Conservation (phyloP, 1,140 invertebrate genomes). For the Cepaea nemoralis region DNA sequence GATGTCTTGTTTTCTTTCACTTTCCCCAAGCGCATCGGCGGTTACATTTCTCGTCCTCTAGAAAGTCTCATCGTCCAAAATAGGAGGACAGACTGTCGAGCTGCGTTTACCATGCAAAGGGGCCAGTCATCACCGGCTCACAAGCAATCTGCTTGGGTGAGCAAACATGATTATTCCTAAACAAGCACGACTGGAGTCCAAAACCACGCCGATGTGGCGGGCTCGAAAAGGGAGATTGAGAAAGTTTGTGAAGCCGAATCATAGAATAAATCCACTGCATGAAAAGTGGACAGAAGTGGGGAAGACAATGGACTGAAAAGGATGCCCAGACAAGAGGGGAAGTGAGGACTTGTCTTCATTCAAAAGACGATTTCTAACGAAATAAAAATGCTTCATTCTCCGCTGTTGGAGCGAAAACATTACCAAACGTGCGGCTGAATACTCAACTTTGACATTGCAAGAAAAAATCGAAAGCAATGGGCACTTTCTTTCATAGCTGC, state of each 20-base stretch:
- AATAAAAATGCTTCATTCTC: conserved; percentile 17
- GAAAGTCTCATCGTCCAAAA: not conserved
- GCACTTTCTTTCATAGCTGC: conserved; percentile 12
- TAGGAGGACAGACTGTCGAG: not conserved
- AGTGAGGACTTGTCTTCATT: conserved; percentile 13
- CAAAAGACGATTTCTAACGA: conserved; percentile 20
- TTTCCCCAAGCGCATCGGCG: not conserved
- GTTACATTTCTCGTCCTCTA: not conserved
- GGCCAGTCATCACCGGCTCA: not conserved
- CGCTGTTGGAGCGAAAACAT: conserved; percentile 23
- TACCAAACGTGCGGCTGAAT: conserved; percentile 20
- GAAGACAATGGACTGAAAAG: not conserved
- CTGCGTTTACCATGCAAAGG: not conserved
- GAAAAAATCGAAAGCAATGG: conserved; percentile 36
- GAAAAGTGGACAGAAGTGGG: conserved; percentile 5
- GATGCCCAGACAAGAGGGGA: not conserved
- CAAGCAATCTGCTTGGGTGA: conserved; percentile 20
- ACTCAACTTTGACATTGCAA: conserved; percentile 1
- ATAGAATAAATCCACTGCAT: not conserved
- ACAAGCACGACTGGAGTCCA: not conserved
- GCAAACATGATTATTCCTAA: conserved; percentile 19
- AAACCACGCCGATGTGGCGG: conserved; percentile 1
- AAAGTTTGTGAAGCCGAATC: conserved; percentile 19
- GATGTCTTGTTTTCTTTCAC: not conserved
- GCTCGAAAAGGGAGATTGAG: not conserved